Evolutionary conservation across 2,113 vertebrate species (phyloP).

Genomic region (Choloepus hoffmanni): DNA sequence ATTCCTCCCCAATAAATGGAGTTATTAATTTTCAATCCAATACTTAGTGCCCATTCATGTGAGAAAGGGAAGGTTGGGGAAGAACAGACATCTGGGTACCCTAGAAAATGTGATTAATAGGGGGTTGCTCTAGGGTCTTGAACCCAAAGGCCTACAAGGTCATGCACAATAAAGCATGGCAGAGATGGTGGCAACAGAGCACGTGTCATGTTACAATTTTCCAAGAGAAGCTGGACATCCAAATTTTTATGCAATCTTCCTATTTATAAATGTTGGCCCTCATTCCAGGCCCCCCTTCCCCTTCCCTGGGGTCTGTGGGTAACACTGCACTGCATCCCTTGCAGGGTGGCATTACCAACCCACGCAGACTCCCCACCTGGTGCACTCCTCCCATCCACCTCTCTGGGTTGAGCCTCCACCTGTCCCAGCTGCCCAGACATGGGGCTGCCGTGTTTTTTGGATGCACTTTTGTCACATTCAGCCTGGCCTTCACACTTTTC

Average conservation of each 20-base stretch:
- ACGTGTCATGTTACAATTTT: background rate
- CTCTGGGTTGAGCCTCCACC: background rate
- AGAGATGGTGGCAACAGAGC: background rate
- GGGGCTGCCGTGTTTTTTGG: conserved; percentile 90
- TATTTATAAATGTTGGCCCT: background rate
- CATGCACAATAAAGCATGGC: background rate
- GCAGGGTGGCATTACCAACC: conserved; percentile 72
- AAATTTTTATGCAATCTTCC: background rate
- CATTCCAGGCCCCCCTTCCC: conserved; percentile 42
- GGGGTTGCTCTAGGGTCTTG: background rate
- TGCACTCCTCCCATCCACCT: background rate
- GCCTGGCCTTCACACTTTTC: conserved; percentile 89
- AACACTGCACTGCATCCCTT: conserved; percentile 80
- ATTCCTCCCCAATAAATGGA: background rate
- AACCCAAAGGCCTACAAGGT: background rate
- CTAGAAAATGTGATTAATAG: background rate
- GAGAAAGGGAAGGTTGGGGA: background rate
- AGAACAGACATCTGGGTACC: background rate
- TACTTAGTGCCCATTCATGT: background rate
- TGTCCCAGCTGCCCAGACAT: conserved; percentile 79
- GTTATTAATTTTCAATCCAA: background rate
- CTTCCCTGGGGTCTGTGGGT: conserved; percentile 75
- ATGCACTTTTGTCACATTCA: conserved; percentile 90
- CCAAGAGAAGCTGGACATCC: background rate
- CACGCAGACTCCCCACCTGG: background rate